phyloP scores from a whole-genome alignment of 1,140 invertebrate genomes.

The Andricus grossulariae region DNA sequence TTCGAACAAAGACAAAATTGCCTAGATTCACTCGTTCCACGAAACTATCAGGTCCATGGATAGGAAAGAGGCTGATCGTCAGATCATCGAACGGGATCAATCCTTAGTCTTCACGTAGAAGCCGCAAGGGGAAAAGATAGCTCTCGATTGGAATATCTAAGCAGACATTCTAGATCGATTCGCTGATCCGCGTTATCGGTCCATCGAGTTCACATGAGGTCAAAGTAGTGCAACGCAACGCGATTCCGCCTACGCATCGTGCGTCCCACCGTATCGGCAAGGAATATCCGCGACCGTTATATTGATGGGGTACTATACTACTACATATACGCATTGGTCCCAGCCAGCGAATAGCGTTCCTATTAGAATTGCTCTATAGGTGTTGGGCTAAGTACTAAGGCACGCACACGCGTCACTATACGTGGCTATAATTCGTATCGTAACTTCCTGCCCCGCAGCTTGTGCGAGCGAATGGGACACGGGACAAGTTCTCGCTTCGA shows the following conservation, averaged over 20 bases:
- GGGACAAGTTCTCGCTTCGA: constrained; percentile 25
- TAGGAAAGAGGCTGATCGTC: too few relatives aligned
- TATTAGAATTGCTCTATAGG: neutral
- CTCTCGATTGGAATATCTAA: constrained; percentile 27
- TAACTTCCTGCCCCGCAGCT: constrained; percentile 22
- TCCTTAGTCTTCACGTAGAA: neutral
- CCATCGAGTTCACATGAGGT: constrained; percentile 14
- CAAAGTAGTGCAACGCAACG: constrained; percentile 6
- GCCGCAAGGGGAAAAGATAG: neutral
- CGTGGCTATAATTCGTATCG: constrained; percentile 17
- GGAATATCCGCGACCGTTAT: constrained; percentile 1
- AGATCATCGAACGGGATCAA: neutral
- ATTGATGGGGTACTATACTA: too few relatives aligned
- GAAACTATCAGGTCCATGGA: neutral
- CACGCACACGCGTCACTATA: neutral
- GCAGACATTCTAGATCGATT: constrained; percentile 27
- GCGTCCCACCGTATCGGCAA: neutral
- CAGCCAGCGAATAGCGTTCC: neutral
- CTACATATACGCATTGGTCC: neutral
- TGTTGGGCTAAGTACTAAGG: neutral
- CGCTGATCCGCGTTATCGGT: constrained; percentile 7
- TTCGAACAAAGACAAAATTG: too few relatives aligned
- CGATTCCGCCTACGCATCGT: constrained; percentile 17
- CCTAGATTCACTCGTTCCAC: neutral
- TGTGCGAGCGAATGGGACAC: constrained; percentile 19